Evolutionary conservation across 2,113 vertebrate species (phyloP), one percentile per base, ranked within the genome.

Genomic region (Gallinago undulata): DNA sequence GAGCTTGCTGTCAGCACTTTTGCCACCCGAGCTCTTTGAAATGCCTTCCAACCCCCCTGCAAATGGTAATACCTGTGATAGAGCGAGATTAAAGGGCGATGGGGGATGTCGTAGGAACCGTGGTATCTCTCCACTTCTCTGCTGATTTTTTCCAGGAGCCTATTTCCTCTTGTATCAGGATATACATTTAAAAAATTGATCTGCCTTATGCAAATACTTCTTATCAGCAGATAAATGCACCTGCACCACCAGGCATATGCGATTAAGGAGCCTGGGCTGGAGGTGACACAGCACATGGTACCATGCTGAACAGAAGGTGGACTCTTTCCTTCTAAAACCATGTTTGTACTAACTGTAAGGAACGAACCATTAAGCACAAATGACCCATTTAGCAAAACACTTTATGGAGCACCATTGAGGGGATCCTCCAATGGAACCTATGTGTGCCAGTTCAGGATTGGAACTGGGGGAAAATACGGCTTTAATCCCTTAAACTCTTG

Each of bases 161-260:
- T 74, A 48, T 25, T 95, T 95, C 84, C 63, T 84, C 81, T 70
- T 90, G 22, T 56, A 68, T 77, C 74, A 92, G 37, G 41, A 70
- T 85, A 84, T 53, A 88, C 39, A 12, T 39, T 41, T 11, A 43
- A 30, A 24, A 76, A 67, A 55, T 47, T 1, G 0, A 37, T 83
- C 87, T 91, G 78, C 41, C 63, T 77, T 83, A 55, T 55, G 78
- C 89, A 96, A 87, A 94, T 85, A 94, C 53, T 75, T 87, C 83
- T 86, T 97, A 96, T 95, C 94, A 87, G 67, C 47, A 94, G 94
- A 89, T 96, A 96, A 94, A 89, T 28, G 93, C 27, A 47, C 66
- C 69, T 92, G 92, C 77, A 66, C 74, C 59, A 62, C 81, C 66
- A 94, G 89, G 66, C 31, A 33, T 66, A 57, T 4, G n/a, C 1